Evolutionary conservation across 2,113 vertebrate species (phyloP), one percentile per base, ranked within the genome.

Genomic region (Stigmatopora nigra): DNA sequence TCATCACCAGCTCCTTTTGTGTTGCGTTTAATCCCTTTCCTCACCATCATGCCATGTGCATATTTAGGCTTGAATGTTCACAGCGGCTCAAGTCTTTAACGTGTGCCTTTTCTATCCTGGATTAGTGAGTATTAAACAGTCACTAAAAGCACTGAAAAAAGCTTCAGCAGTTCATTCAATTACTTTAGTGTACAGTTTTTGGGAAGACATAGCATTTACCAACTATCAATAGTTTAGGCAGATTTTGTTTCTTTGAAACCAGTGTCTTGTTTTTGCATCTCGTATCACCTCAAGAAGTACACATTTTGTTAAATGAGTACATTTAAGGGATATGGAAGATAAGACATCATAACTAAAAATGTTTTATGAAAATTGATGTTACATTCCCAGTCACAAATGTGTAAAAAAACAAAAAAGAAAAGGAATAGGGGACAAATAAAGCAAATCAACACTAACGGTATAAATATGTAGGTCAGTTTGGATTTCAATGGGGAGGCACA

Each of bases 1-100:
- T 82, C 78, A 76, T 58, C 58, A 59, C 67, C 63, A 3, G 25
- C 63, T 76, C 63, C 41, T 69, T 68, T 72, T 70, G 49, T 72
- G 36, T 55, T 71, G 7, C 56, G 44, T 76, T 64, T 46, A 73
- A 71, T 57, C 57, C 51, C n/a, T 58, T 68, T 47, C 41, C 49
- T 71, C 22, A 19, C 55, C 19, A 38, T 58, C 15, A 41, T 49
- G 35, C 67, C 19, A 19, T 60, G 8, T 65, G 59, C 38, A 63
- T 46, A 68, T 74, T 68, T 64, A 44, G 36, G 60, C 35, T 41
- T 31, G 51, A 61, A 73, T 35, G 14, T 51, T 68, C 22, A 46
- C 12, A 19, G 25, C 13, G 59, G 48, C 61, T 14, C 58, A 51
- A 70, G 58, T n/a, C 6, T 47, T 19, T 14, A 61, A 75, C 25